Evolutionary conservation across 1,140 invertebrate species (phyloP).

Genomic region (Drosophila kohkoa): DNA sequence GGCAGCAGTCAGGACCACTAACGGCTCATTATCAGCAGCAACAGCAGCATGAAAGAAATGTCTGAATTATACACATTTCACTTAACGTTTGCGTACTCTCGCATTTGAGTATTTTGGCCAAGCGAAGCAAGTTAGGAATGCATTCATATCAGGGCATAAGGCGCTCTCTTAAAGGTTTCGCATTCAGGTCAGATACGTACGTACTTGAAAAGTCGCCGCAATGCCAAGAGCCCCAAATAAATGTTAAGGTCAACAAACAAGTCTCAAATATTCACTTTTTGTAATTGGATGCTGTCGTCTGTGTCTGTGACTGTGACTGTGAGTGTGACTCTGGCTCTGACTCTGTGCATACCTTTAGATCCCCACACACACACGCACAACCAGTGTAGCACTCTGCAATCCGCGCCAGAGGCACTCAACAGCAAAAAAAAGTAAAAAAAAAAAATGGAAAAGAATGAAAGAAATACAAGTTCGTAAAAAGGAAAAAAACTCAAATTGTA

Average conservation of each 20-base stretch:
- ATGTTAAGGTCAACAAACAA: conserved; percentile 74
- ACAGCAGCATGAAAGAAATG: conserved; percentile 36
- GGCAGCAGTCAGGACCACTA: neutral
- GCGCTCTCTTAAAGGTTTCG: conserved; percentile 26
- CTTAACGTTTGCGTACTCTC: neutral
- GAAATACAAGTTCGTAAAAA: conserved; percentile 40
- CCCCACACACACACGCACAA: neutral
- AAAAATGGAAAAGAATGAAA: conserved; percentile 1
- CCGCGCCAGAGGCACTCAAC: conserved; percentile 24
- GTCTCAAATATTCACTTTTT: conserved; percentile 75
- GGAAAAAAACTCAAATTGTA: conserved; percentile 41
- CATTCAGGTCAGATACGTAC: conserved; percentile 1
- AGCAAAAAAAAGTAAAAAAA: neutral
- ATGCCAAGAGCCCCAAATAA: conserved; percentile 55
- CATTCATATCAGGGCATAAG: conserved; percentile 7
- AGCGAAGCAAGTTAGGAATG: neutral
- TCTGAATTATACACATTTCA: conserved; percentile 36
- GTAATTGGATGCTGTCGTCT: conserved; percentile 76
- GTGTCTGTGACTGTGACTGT: neutral
- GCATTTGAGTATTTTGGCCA: neutral
- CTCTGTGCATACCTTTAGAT: conserved; percentile 59
- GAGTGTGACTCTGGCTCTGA: conserved; percentile 14
- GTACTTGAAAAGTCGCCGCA: conserved; percentile 2
- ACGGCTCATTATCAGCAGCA: conserved; percentile 43
- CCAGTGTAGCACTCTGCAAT: conserved; percentile 7